Conservation (phyloP, 2,888 invertebrate species). For the Drosophila prostipennis region DNA sequence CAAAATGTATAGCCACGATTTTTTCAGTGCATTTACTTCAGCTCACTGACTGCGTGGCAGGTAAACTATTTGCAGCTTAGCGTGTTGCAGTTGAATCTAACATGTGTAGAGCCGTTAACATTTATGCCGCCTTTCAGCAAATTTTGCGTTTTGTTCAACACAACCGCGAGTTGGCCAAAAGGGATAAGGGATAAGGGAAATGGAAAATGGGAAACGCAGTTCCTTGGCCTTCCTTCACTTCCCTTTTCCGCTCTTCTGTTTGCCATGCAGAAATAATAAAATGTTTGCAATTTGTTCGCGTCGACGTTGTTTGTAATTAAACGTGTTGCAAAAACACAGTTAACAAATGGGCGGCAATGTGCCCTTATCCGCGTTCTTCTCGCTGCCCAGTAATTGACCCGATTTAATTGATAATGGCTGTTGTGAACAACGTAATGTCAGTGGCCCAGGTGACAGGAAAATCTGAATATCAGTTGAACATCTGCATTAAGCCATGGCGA, state of each 20-base stretch:
- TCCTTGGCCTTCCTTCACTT: conserved; percentile 18
- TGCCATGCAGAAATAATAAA: conserved; percentile 41
- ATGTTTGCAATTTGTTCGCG: conserved; percentile 50
- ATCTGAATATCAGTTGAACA: background rate
- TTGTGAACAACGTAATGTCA: conserved; percentile 18
- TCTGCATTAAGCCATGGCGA: background rate
- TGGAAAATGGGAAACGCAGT: conserved; percentile 26
- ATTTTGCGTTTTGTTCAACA: conserved; percentile 64
- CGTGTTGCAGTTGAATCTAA: conserved; percentile 53
- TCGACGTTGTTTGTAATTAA: conserved; percentile 55
- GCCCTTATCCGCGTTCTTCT: conserved; percentile 3
- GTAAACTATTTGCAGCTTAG: conserved; percentile 48
- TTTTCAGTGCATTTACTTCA: conserved; percentile 19
- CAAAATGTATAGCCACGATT: no score
- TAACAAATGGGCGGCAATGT: conserved; percentile 24
- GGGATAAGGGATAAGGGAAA: conserved; percentile 12
- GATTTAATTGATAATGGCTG: conserved; percentile 55
- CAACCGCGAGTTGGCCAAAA: conserved; percentile 20
- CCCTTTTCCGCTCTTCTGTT: conserved; percentile 7
- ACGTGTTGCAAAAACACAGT: conserved; percentile 16
- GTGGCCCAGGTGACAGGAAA: conserved; percentile 10
- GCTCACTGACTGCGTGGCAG: conserved; percentile 21
- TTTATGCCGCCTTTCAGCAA: conserved; percentile 51
- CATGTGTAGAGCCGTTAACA: conserved; percentile 52
- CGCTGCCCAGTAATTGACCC: conserved; percentile 31